phyloP scores from a whole-genome alignment of 2,888 invertebrate genomes.

The Agyllia agylla region DNA sequence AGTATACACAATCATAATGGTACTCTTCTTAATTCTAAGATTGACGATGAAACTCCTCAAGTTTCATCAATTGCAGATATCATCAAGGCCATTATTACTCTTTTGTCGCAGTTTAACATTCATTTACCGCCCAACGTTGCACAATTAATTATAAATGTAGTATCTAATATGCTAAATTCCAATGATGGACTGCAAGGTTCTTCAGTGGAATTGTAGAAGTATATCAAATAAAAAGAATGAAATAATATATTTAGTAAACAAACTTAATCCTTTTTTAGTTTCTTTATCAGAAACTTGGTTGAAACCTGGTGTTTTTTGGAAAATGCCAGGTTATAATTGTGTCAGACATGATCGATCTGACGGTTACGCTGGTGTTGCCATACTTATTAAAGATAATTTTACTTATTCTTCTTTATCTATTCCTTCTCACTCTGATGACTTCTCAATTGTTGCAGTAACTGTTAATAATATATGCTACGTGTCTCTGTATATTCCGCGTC shows the following conservation, averaged over 20 bases:
- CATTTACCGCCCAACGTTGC: neutral
- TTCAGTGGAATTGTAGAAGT: neutral
- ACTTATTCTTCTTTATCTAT: neutral
- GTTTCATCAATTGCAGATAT: neutral
- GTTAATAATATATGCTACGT: neutral
- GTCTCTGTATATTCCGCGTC: neutral
- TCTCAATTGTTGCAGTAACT: neutral
- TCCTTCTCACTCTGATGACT: neutral
- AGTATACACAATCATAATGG: neutral
- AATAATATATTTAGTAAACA: neutral
- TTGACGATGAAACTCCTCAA: neutral
- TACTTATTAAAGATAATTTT: neutral
- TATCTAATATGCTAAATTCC: neutral
- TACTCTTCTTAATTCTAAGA: neutral
- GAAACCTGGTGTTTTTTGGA: neutral
- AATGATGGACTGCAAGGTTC: neutral
- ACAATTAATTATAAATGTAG: neutral
- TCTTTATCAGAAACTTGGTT: neutral
- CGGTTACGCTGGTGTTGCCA: neutral
- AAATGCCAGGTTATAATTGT: neutral
- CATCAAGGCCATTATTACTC: neutral
- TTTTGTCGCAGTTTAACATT: neutral
- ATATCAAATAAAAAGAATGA: neutral
- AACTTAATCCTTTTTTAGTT: neutral
- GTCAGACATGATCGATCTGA: neutral